Percentiles rank a stretch among this genome's conserved stretches.
Evolutionary conservation across 2,888 invertebrate genomes (phyloP).

Genomic region (Esperia sulphurella): DNA sequence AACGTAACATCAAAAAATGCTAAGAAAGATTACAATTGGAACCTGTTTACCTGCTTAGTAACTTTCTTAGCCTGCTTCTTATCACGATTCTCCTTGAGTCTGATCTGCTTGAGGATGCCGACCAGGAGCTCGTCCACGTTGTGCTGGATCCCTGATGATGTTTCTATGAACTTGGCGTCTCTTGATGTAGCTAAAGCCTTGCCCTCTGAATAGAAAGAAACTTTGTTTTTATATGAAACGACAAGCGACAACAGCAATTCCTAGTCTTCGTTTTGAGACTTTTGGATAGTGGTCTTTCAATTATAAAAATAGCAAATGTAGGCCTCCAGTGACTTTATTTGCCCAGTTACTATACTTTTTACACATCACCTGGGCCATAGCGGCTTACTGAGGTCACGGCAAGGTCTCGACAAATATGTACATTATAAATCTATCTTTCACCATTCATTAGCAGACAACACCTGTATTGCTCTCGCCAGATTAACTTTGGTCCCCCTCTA

Average conservation of each 20-base stretch:
- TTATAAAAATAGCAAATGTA: too few species aligned
- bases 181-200: slow-evolving; percentile 92
- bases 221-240: slow-evolving; percentile 1
- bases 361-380: too few species aligned
- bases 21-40: not conserved
- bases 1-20: too few species aligned
- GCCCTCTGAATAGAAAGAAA: slow-evolving; percentile 83
- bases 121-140: slow-evolving; percentile 97
- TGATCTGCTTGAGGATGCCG: slow-evolving; percentile 94
- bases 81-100: slow-evolving; percentile 86
- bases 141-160: slow-evolving; percentile 96
- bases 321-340: too few species aligned
- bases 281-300: too few species aligned
- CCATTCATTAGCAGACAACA: slow-evolving; percentile 87
- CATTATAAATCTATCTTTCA: not conserved
- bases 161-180: slow-evolving; percentile 97
- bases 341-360: too few species aligned
- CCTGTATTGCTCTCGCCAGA: slow-evolving; percentile 90
- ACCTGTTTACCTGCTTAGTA: slow-evolving; percentile 35
- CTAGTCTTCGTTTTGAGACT: too few species aligned
- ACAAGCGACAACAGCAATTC: too few species aligned
- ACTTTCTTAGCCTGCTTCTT: slow-evolving; percentile 82
- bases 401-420: too few species aligned
- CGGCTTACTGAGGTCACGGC: too few species aligned
- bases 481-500: slow-evolving; percentile 93